phyloP scores from a whole-genome alignment of 2,797 vertebrate species.

The Micromesistius poutassou region DNA sequence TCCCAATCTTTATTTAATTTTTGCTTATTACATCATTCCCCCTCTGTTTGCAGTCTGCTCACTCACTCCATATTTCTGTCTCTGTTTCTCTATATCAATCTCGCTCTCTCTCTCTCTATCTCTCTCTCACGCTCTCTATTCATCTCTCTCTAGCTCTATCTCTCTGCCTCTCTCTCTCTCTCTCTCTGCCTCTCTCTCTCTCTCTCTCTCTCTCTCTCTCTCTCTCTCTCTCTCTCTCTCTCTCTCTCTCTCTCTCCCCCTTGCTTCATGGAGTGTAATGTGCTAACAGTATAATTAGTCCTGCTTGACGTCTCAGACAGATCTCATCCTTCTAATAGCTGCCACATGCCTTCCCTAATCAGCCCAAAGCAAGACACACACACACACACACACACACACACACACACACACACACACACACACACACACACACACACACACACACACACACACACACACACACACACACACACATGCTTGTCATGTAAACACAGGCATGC shows the following conservation, averaged over 20 bases:
- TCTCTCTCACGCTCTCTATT: background rate
- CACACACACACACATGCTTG: background rate
- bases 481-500: background rate
- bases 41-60: background rate
- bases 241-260: constrained; percentile 14
- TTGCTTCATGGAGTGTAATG: constrained; percentile 53
- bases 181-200: background rate
- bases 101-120: background rate
- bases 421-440: constrained; percentile 17
- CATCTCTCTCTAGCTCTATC: constrained; percentile 9
- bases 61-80: constrained; percentile 3
- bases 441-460: constrained; percentile 1
- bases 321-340: constrained; percentile 78
- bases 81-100: constrained; percentile 1
- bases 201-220: constrained; percentile 28
- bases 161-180: constrained; percentile 32
- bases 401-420: constrained; percentile 17
- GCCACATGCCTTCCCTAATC: constrained; percentile 76
- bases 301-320: constrained; percentile 79
- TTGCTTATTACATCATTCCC: background rate
- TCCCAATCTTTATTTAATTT: background rate
- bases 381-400: constrained; percentile 26
- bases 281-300: constrained; percentile 75
- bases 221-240: constrained; percentile 7
- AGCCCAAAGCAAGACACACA: constrained; percentile 54